Evolutionary conservation across 2,888 invertebrate species (phyloP).

Genomic region (Ctenicera cuprea): DNA sequence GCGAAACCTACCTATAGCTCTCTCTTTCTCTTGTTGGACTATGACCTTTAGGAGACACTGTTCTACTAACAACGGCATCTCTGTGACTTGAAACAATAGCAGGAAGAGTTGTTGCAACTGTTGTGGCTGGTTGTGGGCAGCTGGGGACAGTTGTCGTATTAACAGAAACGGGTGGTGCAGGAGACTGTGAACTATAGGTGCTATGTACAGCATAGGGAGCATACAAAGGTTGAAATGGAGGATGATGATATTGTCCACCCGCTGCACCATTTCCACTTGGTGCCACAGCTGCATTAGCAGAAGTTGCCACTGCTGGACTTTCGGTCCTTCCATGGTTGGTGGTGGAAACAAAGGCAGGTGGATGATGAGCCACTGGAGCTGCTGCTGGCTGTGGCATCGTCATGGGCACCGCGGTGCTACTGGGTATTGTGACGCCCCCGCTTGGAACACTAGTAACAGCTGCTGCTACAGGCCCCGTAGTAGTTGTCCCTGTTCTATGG

Average conservation of each 20-base stretch:
- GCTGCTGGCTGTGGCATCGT: slow-evolving; percentile 77
- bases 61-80: slow-evolving; percentile 71
- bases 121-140: slow-evolving; percentile 68
- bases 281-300: slow-evolving; percentile 71
- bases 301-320: slow-evolving; percentile 76
- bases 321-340: slow-evolving; percentile 72
- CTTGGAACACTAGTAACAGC: slow-evolving; percentile 61
- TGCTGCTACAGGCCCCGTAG: slow-evolving; percentile 56
- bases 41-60: slow-evolving; percentile 86
- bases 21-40: slow-evolving; percentile 88
- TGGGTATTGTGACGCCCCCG: slow-evolving; percentile 61
- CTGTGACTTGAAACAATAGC: slow-evolving; percentile 72
- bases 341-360: slow-evolving; percentile 67
- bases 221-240: slow-evolving; percentile 81
- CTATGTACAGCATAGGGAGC: slow-evolving; percentile 87
- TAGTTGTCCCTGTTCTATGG: slow-evolving; percentile 61
- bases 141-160: slow-evolving; percentile 73
- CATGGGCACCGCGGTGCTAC: slow-evolving; percentile 60
- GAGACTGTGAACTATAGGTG: slow-evolving; percentile 65
- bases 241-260: slow-evolving; percentile 70
- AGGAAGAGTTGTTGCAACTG: slow-evolving; percentile 70
- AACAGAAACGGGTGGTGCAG: slow-evolving; percentile 72
- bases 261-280: slow-evolving; percentile 75
- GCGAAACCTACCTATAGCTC: slow-evolving; percentile 84
- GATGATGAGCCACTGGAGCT: slow-evolving; percentile 71